A percentile compares a stretch with the other conserved stretches of the same genome.
phyloP scores from a whole-genome alignment of 2,797 vertebrate species.

The Hipposideros larvatus region DNA sequence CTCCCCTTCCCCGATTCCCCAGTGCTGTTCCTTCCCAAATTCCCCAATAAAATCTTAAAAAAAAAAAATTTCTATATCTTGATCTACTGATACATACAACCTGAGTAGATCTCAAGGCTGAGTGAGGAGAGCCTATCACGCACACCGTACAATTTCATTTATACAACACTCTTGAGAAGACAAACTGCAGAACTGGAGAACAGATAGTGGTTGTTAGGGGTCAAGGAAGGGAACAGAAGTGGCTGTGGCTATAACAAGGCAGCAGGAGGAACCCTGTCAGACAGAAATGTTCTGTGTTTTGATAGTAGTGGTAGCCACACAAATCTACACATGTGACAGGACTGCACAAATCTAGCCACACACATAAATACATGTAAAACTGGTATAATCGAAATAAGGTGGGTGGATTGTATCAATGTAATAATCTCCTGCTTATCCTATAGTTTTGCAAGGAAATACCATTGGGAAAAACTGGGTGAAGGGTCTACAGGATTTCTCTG shows the following conservation, averaged over 20 bases:
- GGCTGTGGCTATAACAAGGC: neutral
- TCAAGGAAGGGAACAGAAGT: too few species aligned
- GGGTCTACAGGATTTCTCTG: neutral
- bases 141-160: rapidly evolving
- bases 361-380: neutral
- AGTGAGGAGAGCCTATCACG: neutral
- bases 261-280: neutral
- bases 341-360: neutral
- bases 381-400: neutral
- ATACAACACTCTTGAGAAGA: neutral
- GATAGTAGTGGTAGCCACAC: neutral
- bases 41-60: too few species aligned
- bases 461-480: neutral
- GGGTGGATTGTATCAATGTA: too few species aligned
- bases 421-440: neutral
- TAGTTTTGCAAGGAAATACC: neutral
- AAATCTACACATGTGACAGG: neutral
- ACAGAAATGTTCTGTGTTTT: neutral
- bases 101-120: neutral
- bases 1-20: too few species aligned
- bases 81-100: neutral
- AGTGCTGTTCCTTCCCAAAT: too few species aligned
- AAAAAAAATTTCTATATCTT: neutral
- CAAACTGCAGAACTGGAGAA: neutral
- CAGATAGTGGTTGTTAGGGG: neutral